Base-by-base conservation (phyloP, 2,797 vertebrate genomes). In the Vireo griseus region DNA sequence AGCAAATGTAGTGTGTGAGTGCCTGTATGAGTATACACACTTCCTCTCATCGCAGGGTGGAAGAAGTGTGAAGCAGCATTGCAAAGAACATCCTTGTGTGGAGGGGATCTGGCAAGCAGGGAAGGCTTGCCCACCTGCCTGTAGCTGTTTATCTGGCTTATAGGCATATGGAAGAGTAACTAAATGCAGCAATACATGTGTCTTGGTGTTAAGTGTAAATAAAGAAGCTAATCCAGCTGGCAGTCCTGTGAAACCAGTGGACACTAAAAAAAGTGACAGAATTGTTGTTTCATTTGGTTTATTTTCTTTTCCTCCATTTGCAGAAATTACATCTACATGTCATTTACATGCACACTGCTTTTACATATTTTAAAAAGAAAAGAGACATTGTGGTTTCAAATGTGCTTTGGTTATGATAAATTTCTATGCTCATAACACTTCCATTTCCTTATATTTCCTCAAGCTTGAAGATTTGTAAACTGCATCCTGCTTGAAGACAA, bases 271-370 rank as follows among this genome's bases (percentile, higher is more conserved):
- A 81, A 89, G 66, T 40, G 59, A n/a, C 44, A 63, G 66, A 50
- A 75, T 71, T 86, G 33, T 68, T 62, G 50, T 65, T 90, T 90
- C 57, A 50, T 69, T 75, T 29, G 35, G 25, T 83, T 92, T 77
- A 24, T 94, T 91, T 94, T 92, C 42, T 61, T 92, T 94, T 68
- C 66, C 22, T 90, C 71, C 94, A 94, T 97, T 95, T 93, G 78
- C 92, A 91, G 88, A 96, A 96, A 88, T 78, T 77, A 45, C 96
- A 98, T 97, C 91, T 94, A 77, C 95, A 94, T 97, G 65, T 91
- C 97, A 97, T 97, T 97, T 94, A 66, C 96, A 95, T 97, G 68
- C 78, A 55, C 84, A 45, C 67, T 94, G 85, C 94, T 96, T 80
- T 88, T 90, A 62, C 74, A 29, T 95, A 35, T 22, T 31, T 65